Percentiles rank a stretch among this genome's conserved stretches.
phyloP scores from a whole-genome alignment of 1,140 invertebrate species.

The Triops cancriformis region DNA sequence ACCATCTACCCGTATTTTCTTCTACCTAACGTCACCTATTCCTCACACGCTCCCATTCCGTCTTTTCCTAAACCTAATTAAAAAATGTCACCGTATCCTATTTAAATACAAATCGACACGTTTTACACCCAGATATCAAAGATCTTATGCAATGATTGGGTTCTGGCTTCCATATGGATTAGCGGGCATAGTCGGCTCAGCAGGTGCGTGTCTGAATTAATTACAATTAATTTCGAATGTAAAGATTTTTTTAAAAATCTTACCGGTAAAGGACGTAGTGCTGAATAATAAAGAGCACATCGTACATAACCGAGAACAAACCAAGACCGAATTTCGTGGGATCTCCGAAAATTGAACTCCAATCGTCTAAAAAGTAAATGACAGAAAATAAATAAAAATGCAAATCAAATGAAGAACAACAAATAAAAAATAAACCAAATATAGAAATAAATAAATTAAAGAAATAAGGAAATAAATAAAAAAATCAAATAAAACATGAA shows the following conservation, averaged over 20 bases:
- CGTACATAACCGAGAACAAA: conserved; percentile 87
- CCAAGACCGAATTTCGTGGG: conserved; percentile 96
- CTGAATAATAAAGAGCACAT: conserved; percentile 93
- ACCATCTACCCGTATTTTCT: too few relatives aligned
- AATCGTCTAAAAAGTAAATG: conserved; percentile 63
- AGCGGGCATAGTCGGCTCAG: background rate
- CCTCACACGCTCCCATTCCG: too few relatives aligned
- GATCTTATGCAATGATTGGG: background rate
- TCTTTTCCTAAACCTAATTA: too few relatives aligned
- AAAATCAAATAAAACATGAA: too few relatives aligned
- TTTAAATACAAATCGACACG: too few relatives aligned
- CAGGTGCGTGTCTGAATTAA: background rate
- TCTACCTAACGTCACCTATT: too few relatives aligned
- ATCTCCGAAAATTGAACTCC: conserved; percentile 90
- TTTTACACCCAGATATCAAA: too few relatives aligned
- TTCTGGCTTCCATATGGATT: background rate
- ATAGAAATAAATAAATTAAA: background rate
- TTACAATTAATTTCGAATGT: background rate
- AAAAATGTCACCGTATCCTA: too few relatives aligned
- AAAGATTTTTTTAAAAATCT: conserved; percentile 31
- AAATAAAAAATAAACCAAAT: conserved; percentile 24
- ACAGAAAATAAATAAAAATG: background rate
- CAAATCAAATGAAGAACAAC: too few relatives aligned
- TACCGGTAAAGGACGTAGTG: conserved; percentile 90
- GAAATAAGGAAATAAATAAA: background rate